These are phyloP conservation scores for Ypsolopha sequella DNA, from an alignment of 2,888 invertebrate species.

Conservation along the genomic window DNA sequence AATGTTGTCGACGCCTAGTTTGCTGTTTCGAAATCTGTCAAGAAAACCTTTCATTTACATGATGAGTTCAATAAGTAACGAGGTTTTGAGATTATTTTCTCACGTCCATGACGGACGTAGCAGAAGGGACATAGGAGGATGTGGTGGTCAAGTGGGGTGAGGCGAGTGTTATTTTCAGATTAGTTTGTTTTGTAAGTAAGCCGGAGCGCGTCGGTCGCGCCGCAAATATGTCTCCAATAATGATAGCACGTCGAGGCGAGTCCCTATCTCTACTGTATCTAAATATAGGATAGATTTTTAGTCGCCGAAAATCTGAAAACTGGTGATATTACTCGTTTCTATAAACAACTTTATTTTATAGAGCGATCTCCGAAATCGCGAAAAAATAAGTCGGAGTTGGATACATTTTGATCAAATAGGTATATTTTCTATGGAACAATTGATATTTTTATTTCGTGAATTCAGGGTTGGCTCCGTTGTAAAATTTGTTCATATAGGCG, in stretches of 20 bases:
- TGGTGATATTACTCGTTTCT: too few species aligned
- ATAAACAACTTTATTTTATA: too few species aligned
- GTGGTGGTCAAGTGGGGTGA: constrained; percentile 14
- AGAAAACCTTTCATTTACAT: background rate
- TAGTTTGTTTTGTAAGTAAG: constrained; percentile 62
- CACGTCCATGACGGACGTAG: background rate
- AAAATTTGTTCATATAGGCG: too few species aligned
- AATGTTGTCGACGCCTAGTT: background rate
- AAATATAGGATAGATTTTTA: background rate
- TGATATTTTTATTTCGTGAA: too few species aligned
- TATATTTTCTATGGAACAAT: too few species aligned
- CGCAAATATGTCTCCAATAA: constrained; percentile 58
- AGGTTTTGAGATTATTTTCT: background rate
- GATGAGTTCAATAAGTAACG: background rate
- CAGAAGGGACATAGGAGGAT: constrained; percentile 12
- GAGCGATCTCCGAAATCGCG: too few species aligned
- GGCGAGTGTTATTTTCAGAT: constrained; percentile 61
- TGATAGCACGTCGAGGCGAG: constrained; percentile 18
- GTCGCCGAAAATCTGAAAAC: background rate
- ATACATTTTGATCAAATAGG: too few species aligned
- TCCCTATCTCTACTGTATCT: background rate
- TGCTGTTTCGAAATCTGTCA: background rate
- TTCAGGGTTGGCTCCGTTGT: too few species aligned
- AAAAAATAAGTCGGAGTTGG: too few species aligned
- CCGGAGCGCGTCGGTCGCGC: constrained; percentile 20